Base-by-base conservation (phyloP, 2,888 invertebrate genomes). In the Agrochola litura region DNA sequence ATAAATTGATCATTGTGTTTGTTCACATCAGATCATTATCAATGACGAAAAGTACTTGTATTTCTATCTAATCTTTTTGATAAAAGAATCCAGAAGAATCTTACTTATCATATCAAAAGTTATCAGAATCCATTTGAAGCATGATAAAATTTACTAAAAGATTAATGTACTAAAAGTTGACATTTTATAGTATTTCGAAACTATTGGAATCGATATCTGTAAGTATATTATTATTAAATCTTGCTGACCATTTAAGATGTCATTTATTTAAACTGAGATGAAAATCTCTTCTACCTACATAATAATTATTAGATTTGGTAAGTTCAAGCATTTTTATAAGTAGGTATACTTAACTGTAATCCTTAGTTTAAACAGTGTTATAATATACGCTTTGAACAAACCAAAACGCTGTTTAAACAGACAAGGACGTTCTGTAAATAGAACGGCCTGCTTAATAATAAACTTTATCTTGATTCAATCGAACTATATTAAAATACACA, bases 391-490 rank as follows among this genome's bases (percentile, higher is more conserved):
- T 46, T 81, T 60, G 54, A 56, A 58, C 3, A 25, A 65, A 69
- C 43, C 22, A 43, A 63, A 63, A 67, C 16, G 37, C 9, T 56
- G n/a, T 77, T 82, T 22, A 30, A 71, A 65, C 46, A 66, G 43
- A 46, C 86, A 81, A 87, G 82, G 81, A 72, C 84, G 71, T 63
- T 65, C 60, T 68, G 49, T 74, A 70, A 84, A 82, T 78, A 79
- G 77, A 78, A 84, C 64, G 73, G 69, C 54, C 60, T 58, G 37
- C 68, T 79, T 74, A 83, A 77, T 73, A 81, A 79, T 78, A 83
- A 68, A 82, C 61, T 80, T 81, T 80, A 88, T 88, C 86, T 82
- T 71, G 54, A 86, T 81, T 76, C 60, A 79, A 87, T 88, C 86
- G 76, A 84, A 81, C 82, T 82, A 79, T 76, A 87, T 88, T 84